Base-by-base conservation (phyloP, 2,888 invertebrate species). In the Brachyopa scutellaris region DNA sequence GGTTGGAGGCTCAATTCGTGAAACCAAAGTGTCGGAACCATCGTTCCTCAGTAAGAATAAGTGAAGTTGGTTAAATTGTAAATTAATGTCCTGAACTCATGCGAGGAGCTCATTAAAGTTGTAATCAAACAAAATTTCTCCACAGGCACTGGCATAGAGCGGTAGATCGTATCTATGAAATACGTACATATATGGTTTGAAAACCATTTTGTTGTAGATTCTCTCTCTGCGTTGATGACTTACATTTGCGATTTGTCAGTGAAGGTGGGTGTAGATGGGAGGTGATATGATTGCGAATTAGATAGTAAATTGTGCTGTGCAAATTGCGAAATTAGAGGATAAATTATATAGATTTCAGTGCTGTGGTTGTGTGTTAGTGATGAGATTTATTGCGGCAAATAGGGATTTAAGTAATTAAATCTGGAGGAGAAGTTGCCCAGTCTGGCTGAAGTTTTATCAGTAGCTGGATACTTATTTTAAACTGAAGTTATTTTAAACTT, bases 81-180 rank as follows among this genome's bases (percentile, higher is more conserved):
- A 70, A 70, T 77, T 62, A 70, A 77, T 77, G 77, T 49, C 33
- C 59, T 51, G 62, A 77, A 64, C 77, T 70, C 77, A 70, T 62
- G 77, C 77, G 49, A 77, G 40, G 38, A 77, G 70, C 77, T 77
- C 77, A 77, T 77, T 77, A 77, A 69, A 70, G 77, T 69, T 77
- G 77, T 77, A 70, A 77, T 77, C 77, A 77, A 77, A 70, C 62
- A 66, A 74, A 77, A 64, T 70, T 77, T 11, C 55, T 47, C 62
- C 70, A 69, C 51, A 59, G 66, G 66, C 40, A 23, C 13, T 45
- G 13, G 33, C 26, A 21, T 31, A 33, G 26, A 21, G 15, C 31
- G 31, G 2, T 17, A 47, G 57, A 57, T 47, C 2, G 42, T 72
- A 73, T 45, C 53, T 53, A 17, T 62, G 33, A 40, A 62, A 29